A percentile compares a stretch with the other conserved stretches of the same genome.
phyloP scores from a whole-genome alignment of 2,797 vertebrate species.

The Podarcis siculus region DNA sequence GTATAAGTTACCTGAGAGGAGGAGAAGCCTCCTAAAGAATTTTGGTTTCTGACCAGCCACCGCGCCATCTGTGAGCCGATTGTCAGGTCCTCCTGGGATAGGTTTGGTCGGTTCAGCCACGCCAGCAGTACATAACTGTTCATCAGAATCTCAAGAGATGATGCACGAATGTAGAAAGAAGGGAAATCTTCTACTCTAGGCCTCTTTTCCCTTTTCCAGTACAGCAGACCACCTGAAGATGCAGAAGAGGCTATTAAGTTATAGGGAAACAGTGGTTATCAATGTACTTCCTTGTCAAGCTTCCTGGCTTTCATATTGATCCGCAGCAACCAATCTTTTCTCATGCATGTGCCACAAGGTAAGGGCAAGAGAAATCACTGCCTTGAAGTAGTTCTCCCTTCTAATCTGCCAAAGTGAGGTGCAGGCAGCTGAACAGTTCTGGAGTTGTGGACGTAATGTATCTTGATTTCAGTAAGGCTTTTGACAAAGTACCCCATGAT shows the following conservation, averaged over 20 bases:
- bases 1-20: slow-evolving; percentile 60
- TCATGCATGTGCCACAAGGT: background rate
- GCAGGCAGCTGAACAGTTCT: background rate
- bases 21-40: slow-evolving; percentile 62
- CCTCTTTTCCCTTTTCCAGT: slow-evolving; percentile 59
- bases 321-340: background rate
- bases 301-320: background rate
- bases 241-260: background rate
- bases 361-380: too few species aligned
- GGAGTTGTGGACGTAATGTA: too few species aligned
- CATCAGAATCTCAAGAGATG: slow-evolving; percentile 62
- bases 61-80: background rate
- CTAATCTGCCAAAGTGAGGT: background rate
- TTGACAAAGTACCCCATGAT: too few species aligned
- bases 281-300: background rate
- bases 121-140: slow-evolving; percentile 51
- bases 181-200: background rate
- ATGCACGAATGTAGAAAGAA: slow-evolving; percentile 35
- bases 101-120: slow-evolving; percentile 2
- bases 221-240: slow-evolving; percentile 45
- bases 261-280: background rate
- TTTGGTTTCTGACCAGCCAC: slow-evolving; percentile 64
- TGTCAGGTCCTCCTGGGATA: slow-evolving; percentile 29
- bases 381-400: background rate
- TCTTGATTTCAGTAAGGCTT: too few species aligned